These are phyloP conservation scores for Drosophila formosana DNA, from an alignment of 2,888 invertebrate species.

Conservation along the genomic window DNA sequence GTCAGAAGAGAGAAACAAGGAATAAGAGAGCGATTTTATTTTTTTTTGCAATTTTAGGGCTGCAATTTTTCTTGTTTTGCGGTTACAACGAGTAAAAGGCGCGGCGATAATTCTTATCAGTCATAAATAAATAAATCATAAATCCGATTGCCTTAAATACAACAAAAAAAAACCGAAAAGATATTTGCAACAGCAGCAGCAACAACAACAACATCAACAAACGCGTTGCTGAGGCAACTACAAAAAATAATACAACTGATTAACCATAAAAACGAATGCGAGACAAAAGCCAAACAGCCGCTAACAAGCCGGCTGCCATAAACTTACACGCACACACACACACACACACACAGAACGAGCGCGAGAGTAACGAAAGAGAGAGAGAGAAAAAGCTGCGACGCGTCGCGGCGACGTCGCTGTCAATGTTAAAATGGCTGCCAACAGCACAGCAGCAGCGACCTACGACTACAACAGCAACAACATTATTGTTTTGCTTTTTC, in stretches of 20 bases:
- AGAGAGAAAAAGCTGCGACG: neutral
- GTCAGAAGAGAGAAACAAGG: neutral
- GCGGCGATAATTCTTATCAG: conserved; percentile 24
- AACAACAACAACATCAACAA: neutral
- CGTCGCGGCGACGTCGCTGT: conserved; percentile 29
- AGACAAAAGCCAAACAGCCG: conserved; percentile 56
- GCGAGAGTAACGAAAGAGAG: conserved; percentile 1
- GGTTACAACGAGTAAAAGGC: conserved; percentile 5
- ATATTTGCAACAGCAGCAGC: too few species aligned
- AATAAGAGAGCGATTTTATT: conserved; percentile 35
- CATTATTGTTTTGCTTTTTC: conserved; percentile 18
- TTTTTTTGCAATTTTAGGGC: conserved; percentile 35
- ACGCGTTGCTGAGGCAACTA: conserved; percentile 30
- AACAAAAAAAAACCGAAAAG: neutral
- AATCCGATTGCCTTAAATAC: conserved; percentile 1
- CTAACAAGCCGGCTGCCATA: conserved; percentile 56
- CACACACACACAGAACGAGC: neutral
- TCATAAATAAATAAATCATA: conserved; percentile 1
- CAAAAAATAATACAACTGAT: conserved; percentile 38
- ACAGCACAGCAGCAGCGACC: conserved; percentile 22
- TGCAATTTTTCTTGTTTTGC: conserved; percentile 7
- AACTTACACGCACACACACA: conserved; percentile 14
- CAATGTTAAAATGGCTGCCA: conserved; percentile 49
- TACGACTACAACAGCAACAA: conserved; percentile 33
- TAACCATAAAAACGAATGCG: conserved; percentile 42